These are phyloP conservation scores for Amphibalanus amphitrite DNA, from an alignment of 1,140 invertebrate genomes.

Conservation along the genomic window DNA sequence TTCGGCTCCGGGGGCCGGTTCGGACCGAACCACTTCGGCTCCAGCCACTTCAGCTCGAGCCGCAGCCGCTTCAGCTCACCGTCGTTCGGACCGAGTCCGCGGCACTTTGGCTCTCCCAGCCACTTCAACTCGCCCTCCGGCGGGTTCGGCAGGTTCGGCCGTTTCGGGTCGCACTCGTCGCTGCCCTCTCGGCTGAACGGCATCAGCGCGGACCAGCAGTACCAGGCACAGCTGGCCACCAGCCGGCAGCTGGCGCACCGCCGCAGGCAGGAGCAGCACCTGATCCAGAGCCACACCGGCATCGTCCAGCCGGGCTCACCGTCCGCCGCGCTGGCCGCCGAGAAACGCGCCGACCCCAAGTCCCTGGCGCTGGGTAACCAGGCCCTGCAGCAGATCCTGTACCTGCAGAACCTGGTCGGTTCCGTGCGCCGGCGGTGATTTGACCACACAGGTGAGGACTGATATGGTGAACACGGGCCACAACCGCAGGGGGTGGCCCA, in stretches of 20 bases:
- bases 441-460: background rate
- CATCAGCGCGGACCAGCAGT: background rate
- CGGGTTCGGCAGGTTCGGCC: too few species aligned
- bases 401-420: background rate
- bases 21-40: too few species aligned
- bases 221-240: background rate
- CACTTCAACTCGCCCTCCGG: too few species aligned
- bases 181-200: background rate
- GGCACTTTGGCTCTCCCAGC: too few species aligned
- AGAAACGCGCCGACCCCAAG: background rate
- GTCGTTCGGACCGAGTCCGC: too few species aligned
- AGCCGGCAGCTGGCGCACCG: background rate
- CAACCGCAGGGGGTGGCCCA: too few species aligned
- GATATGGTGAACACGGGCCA: too few species aligned
- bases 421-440: background rate
- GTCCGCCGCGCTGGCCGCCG: background rate
- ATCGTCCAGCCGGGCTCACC: background rate
- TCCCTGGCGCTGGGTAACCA: background rate
- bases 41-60: too few species aligned
- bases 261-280: background rate
- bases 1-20: too few species aligned
- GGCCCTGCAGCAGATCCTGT: background rate
- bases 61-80: too few species aligned
- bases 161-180: too few species aligned
- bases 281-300: background rate